Percentiles rank a stretch among this genome's conserved stretches.
Conservation (phyloP, 2,888 invertebrate species). For the Plagodis dolabraria region DNA sequence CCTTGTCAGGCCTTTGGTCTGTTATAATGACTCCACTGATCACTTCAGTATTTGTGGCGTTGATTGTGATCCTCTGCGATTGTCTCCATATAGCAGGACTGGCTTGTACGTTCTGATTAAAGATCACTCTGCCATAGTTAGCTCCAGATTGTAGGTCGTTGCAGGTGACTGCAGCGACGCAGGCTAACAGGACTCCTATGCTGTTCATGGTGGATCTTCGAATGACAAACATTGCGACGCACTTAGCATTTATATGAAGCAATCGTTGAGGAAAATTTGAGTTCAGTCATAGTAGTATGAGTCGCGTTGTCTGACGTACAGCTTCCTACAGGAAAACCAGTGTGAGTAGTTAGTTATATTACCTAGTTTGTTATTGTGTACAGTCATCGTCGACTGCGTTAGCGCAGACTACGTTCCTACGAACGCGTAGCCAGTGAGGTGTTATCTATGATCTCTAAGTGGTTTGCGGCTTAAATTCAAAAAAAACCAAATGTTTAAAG, state of each 20-base stretch:
- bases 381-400: neutral
- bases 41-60: slow-evolving; percentile 55
- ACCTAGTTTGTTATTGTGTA: neutral
- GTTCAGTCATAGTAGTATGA: slow-evolving; percentile 47
- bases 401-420: too few relatives aligned
- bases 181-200: slow-evolving; percentile 45
- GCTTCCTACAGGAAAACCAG: slow-evolving; percentile 73
- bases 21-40: slow-evolving; percentile 63
- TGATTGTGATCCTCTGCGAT: slow-evolving; percentile 58
- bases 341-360: neutral
- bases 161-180: slow-evolving; percentile 49
- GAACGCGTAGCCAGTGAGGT: too few relatives aligned
- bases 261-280: slow-evolving; percentile 63
- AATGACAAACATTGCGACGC: slow-evolving; percentile 48
- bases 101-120: slow-evolving; percentile 62
- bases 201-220: slow-evolving; percentile 50
- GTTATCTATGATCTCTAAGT: too few relatives aligned
- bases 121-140: slow-evolving; percentile 57
- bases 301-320: slow-evolving; percentile 59
- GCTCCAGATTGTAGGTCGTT: slow-evolving; percentile 61
- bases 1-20: slow-evolving; percentile 67
- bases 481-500: too few relatives aligned
- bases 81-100: slow-evolving; percentile 70
- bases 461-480: too few relatives aligned
- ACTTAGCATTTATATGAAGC: slow-evolving; percentile 60